Evolutionary conservation across 53 echinoderm and acorn worm genomes (phyloP).

Genomic region (Henricia sp.): DNA sequence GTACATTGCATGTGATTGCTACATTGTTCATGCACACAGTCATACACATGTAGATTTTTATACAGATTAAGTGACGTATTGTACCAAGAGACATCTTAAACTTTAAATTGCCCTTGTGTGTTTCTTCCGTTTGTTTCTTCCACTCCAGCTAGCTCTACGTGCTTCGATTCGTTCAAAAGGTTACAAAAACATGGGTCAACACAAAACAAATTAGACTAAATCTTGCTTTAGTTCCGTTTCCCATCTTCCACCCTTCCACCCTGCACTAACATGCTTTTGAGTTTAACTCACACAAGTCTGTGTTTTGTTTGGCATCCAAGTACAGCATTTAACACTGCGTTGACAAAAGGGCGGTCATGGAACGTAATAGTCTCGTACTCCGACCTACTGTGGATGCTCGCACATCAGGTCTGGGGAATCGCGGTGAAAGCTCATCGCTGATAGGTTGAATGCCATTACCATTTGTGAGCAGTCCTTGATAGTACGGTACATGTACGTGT

Average conservation of each 20-base stretch:
- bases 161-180: constrained; percentile 44
- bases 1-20: not conserved
- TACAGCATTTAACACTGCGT: not conserved
- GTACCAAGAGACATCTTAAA: not conserved
- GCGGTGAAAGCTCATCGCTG: not conserved
- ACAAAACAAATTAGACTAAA: constrained; percentile 3
- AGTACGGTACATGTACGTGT: too few species aligned
- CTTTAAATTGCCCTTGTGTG: constrained; percentile 48
- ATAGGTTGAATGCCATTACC: too few species aligned
- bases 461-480: too few species aligned
- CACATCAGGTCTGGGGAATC: not conserved
- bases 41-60: not conserved
- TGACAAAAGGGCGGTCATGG: not conserved
- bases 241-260: not conserved
- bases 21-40: not conserved
- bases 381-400: too few species aligned
- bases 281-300: not conserved
- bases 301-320: not conserved
- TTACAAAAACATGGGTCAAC: constrained; percentile 34
- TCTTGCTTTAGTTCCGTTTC: not conserved
- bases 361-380: too few species aligned
- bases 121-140: constrained; percentile 45
- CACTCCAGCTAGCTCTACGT: constrained; percentile 54
- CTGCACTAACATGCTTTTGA: not conserved
- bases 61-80: not conserved